A percentile compares a stretch with the other conserved stretches of the same genome.
Conservation (phyloP, 2,113 vertebrate genomes). For the Stigmatopora nigra region DNA sequence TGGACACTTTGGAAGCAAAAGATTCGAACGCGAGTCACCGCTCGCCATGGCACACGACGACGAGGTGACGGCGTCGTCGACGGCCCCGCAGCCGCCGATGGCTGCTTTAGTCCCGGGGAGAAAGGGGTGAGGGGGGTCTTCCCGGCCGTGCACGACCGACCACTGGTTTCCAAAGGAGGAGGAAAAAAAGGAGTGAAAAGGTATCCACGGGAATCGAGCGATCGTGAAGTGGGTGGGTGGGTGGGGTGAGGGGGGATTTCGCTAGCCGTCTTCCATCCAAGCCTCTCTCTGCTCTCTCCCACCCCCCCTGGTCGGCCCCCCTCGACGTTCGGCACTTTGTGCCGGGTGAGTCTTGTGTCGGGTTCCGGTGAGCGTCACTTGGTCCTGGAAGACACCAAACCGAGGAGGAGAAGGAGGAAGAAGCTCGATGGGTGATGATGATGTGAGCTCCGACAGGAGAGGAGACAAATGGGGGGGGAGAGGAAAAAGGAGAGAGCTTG, state of each 20-base stretch:
- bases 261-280: slow-evolving; percentile 61
- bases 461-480: background rate
- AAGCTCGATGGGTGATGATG: background rate
- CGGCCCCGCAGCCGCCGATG: slow-evolving; percentile 31
- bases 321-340: slow-evolving; percentile 54
- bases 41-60: slow-evolving; percentile 48
- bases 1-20: slow-evolving; percentile 51
- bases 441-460: background rate
- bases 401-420: background rate
- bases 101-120: background rate
- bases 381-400: background rate
- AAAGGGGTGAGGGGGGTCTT: background rate
- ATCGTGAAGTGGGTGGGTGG: slow-evolving; percentile 13
- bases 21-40: slow-evolving; percentile 38
- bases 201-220: no score
- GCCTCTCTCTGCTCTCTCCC: slow-evolving; percentile 22
- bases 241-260: slow-evolving; percentile 21
- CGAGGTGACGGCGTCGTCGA: slow-evolving; percentile 6
- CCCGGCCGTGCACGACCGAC: slow-evolving; percentile 2
- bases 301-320: background rate
- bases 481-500: background rate
- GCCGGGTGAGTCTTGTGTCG: slow-evolving; percentile 32
- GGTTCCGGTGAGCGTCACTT: slow-evolving; percentile 5
- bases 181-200: no score
- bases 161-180: background rate